These are phyloP conservation scores for Nyctibius bracteatus DNA, from an alignment of 2,113 vertebrate genomes.

Conservation along the genomic window DNA sequence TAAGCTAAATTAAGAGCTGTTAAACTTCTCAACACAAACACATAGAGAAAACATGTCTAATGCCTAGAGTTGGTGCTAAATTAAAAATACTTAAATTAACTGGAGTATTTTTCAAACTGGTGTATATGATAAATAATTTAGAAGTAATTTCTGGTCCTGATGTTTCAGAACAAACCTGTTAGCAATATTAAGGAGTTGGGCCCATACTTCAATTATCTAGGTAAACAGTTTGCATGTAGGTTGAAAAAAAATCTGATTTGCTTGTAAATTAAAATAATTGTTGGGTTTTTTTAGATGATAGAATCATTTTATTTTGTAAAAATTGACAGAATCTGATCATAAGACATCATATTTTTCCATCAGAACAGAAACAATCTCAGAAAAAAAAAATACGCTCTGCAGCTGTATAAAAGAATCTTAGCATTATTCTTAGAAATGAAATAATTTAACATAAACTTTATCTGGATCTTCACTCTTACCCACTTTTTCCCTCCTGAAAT, in stretches of 20 bases:
- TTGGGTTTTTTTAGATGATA: background rate
- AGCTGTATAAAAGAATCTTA: background rate
- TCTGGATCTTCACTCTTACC: background rate
- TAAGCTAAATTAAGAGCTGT: background rate
- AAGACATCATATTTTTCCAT: background rate
- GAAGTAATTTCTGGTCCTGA: background rate
- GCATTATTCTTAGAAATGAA: background rate
- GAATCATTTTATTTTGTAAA: background rate
- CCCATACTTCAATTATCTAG: background rate
- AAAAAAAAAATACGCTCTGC: background rate
- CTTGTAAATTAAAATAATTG: background rate
- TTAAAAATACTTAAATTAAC: background rate
- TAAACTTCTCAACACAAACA: background rate
- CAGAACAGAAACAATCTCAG: background rate
- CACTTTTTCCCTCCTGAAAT: background rate
- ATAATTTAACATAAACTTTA: background rate
- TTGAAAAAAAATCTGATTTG: background rate
- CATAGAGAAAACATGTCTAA: background rate
- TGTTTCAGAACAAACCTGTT: background rate
- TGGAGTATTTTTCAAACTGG: background rate
- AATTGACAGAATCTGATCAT: background rate
- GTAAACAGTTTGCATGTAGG: background rate
- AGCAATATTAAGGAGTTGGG: background rate
- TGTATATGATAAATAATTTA: background rate
- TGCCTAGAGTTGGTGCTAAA: background rate